Base-by-base conservation (phyloP, 2,113 vertebrate species). In the Neolamprologus modestus region DNA sequence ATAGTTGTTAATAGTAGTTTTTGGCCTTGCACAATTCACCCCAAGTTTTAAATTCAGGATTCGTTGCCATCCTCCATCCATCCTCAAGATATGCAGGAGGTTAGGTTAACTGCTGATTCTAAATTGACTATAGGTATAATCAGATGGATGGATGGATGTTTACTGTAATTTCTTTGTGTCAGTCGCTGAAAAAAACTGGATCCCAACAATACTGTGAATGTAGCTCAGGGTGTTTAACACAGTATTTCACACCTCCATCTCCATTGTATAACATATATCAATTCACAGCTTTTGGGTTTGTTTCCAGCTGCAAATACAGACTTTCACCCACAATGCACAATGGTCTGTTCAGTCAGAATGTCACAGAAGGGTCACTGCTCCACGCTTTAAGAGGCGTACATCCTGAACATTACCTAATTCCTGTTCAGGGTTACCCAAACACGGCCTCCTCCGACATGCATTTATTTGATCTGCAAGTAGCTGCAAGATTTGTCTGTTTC, bases 401-500 rank as follows among this genome's bases (percentile, higher is more conserved):
- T 96, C 94, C 94, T 93, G 92, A 93, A 85, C 92, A 96, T 96
- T 92, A 95, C 92, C 93, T 94, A 91, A 94, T 89, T 89, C 91
- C 88, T 93, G 90, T 57, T 90, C 91, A 88, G 83, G 94, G 91
- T 94, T 93, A 96, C 13, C 88, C 86, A 94, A 94, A 95, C 92
- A 93, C 71, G 85, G 85, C 87, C 87, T 87, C 84, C 84, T 83
- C 83, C 40, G n/a, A 92, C 82, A 88, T 52, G 40, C 88, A 90
- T 94, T 88, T 80, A 91, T 88, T 93, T 89, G 86, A 94, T 94
- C 88, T 87, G 88, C 88, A 89, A 59, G 82, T 88, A 79, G 89
- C 90, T 88, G 82, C 76, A 88, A 89, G 90, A 92, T 91, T 92
- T 95, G 89, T 91, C 91, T 91, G 86, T 93, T 92, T 91, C 81